A percentile compares a stretch with the other conserved stretches of the same genome.
Evolutionary conservation across 1,140 invertebrate genomes (phyloP).

Genomic region (Platyura marginata): DNA sequence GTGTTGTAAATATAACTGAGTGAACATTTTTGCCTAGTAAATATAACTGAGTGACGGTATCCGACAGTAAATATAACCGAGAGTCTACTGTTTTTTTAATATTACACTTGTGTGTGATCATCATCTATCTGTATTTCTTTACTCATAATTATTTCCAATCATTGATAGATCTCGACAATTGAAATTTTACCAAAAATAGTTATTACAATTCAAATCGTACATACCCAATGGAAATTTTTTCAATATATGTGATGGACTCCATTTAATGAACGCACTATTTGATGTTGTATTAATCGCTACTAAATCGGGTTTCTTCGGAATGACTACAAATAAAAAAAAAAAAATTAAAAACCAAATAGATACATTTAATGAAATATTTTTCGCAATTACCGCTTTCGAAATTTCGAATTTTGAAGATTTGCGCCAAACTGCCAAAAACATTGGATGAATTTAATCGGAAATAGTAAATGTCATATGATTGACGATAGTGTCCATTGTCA

Average conservation of each 20-base stretch:
- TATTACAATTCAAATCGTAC: too few species aligned
- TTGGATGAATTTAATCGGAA: constrained; percentile 34
- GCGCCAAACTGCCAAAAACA: constrained; percentile 28
- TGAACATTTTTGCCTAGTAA: too few species aligned
- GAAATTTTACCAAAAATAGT: too few species aligned
- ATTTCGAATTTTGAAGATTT: constrained; percentile 35
- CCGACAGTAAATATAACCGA: too few species aligned
- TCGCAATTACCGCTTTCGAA: constrained; percentile 29
- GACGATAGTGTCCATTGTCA: constrained; percentile 43
- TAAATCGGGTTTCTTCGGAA: constrained; percentile 36
- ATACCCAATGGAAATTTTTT: constrained; percentile 27
- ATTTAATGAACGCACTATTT: constrained; percentile 34
- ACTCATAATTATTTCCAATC: too few species aligned
- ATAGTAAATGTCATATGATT: constrained; percentile 31
- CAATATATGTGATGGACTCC: constrained; percentile 36
- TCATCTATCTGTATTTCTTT: too few species aligned
- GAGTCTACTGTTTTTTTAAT: too few species aligned
- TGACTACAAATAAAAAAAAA: constrained; percentile 25
- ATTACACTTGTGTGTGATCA: too few species aligned
- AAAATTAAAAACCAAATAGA: background rate
- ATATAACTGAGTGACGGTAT: too few species aligned
- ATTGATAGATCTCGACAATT: too few species aligned
- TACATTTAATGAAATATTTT: background rate
- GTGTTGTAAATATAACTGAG: too few species aligned
- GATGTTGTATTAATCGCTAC: constrained; percentile 30